phyloP scores from a whole-genome alignment of 1,140 invertebrate genomes.

The Euura lappo region DNA sequence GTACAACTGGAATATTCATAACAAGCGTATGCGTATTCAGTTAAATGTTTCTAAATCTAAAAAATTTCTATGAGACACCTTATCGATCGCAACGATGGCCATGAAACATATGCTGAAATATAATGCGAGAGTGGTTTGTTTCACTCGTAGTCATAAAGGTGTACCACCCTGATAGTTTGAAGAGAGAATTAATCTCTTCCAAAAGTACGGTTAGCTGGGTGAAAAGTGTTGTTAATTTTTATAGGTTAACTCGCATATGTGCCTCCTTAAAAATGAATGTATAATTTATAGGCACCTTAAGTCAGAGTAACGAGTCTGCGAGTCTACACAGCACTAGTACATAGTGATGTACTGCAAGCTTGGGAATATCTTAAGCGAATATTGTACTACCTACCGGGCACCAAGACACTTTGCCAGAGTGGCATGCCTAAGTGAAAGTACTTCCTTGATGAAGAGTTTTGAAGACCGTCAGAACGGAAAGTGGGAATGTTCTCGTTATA shows the following conservation, averaged over 20 bases:
- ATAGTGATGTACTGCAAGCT: not conserved
- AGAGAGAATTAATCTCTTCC: not conserved
- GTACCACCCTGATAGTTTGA: not conserved
- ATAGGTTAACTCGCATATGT: not conserved
- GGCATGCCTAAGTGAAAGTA: not conserved
- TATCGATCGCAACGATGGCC: no score
- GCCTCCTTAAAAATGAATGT: not conserved
- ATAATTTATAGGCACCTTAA: no score
- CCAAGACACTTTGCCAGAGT: not conserved
- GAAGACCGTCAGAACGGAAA: not conserved
- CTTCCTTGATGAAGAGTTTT: slow-evolving; percentile 2
- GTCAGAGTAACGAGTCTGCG: no score
- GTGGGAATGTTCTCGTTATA: not conserved
- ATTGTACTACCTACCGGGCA: not conserved
- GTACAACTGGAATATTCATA: no score
- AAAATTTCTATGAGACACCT: no score
- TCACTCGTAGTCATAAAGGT: no score
- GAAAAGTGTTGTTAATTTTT: not conserved
- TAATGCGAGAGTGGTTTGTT: not conserved
- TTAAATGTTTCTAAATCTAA: no score
- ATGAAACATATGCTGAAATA: no score
- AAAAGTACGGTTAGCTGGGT: not conserved
- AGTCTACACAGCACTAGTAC: not conserved
- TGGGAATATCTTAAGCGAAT: not conserved
- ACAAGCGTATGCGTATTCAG: no score